Evolutionary conservation across 2,113 vertebrate genomes (phyloP), one percentile per base, ranked within the genome.

Genomic region (Mobula hypostoma): DNA sequence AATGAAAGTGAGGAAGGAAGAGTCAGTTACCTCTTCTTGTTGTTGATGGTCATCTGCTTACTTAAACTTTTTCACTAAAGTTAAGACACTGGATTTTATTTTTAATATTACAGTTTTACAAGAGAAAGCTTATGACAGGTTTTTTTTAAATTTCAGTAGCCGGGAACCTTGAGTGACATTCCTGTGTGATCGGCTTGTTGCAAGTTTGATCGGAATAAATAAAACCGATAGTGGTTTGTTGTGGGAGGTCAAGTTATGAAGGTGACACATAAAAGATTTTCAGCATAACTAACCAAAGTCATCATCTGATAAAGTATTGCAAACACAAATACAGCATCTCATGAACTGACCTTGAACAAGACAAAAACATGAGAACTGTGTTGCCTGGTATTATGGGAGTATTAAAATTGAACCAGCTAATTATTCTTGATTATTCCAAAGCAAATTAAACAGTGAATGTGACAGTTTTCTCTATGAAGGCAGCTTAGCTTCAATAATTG

Each of bases 371-470:
- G 40, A 56, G 17, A 74, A 72, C 70, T 40, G 36, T 93, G 24
- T 93, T 74, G 72, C 68, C 70, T 76, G 90, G 72, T 74, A 12
- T 93, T 87, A n/a, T 93, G 68, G 74, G 21, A 74, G 61, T 15
- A 40, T 48, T 48, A 93, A 92, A 29, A 76, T 72, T 74, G 36
- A 76, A 48, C 91, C 70, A 93, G 32, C 40, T 93, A 93, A 93
- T 93, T 74, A 93, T 66, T 40, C 70, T 56, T 74, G 11, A 74
- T 93, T 93, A 19, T 40, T 76, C 40, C 68, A 74, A 76, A 70
- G 32, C 70, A 74, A 74, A 15, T 19, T 56, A 74, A 56, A 11
- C 48, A 11, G 40, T 93, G 40, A 74, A 74, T 2, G 36, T 76
- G 70, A 27, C 70, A 93, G 29, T 93, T 93, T 93, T 19, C 21